Percentiles rank a stretch among this genome's conserved stretches.
Evolutionary conservation across 2,113 vertebrate species (phyloP).

Genomic region (Gallinago undulata): DNA sequence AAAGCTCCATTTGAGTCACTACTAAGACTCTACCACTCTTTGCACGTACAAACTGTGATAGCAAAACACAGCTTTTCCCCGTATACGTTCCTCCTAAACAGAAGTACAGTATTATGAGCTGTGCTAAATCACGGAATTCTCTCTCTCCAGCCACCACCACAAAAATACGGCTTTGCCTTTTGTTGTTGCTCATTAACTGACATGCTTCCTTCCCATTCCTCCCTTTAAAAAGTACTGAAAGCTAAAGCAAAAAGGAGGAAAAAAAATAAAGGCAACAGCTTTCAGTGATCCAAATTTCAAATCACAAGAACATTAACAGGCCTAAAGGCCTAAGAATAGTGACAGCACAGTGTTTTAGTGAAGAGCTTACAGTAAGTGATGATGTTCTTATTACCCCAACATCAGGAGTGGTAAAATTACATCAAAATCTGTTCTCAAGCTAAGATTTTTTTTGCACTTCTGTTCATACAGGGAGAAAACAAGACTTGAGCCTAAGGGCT

Average conservation of each 20-base stretch:
- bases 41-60: neutral
- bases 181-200: neutral
- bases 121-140: neutral
- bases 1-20: neutral
- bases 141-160: neutral
- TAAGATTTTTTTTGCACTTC: neutral
- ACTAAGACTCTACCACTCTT: neutral
- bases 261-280: neutral
- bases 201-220: neutral
- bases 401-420: neutral
- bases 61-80: neutral
- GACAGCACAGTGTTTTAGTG: neutral
- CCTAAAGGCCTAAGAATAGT: neutral
- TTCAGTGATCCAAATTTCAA: neutral
- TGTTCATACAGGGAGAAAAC: conserved; percentile 24
- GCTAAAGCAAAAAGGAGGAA: neutral
- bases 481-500: conserved; percentile 37
- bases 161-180: neutral
- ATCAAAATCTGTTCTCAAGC: conserved; percentile 25
- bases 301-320: neutral
- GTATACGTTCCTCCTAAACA: neutral
- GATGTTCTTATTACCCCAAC: conserved; percentile 1
- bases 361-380: neutral
- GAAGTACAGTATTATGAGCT: neutral
- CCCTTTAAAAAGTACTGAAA: neutral